phyloP scores from a whole-genome alignment of 2,888 invertebrate species.

The Hecatera dysodea region DNA sequence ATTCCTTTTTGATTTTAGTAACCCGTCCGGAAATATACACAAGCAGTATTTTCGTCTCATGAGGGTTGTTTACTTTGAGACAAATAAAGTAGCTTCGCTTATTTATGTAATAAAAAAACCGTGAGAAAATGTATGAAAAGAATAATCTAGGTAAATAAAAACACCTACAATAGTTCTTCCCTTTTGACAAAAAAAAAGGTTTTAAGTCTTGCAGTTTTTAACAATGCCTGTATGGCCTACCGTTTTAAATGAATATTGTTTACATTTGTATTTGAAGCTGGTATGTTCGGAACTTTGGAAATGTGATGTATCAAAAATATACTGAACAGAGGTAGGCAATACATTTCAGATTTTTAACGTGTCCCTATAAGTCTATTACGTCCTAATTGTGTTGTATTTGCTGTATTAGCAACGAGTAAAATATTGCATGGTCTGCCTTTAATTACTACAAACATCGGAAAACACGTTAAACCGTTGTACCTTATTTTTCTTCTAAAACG shows the following conservation, averaged over 20 bases:
- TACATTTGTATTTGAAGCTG: background rate
- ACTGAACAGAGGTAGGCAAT: background rate
- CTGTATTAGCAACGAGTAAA: conserved; percentile 27
- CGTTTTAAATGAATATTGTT: background rate
- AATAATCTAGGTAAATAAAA: background rate
- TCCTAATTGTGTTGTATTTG: conserved; percentile 31
- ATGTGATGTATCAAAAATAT: conserved; percentile 1
- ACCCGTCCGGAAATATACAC: background rate
- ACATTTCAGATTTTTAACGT: conserved; percentile 3
- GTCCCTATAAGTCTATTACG: conserved; percentile 31
- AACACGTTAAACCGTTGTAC: conserved; percentile 13
- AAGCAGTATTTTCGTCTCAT: background rate
- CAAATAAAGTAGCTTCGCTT: background rate
- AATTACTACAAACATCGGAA: conserved; percentile 42
- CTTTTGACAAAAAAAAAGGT: background rate
- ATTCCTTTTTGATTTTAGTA: conserved; percentile 10
- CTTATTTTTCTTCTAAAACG: background rate
- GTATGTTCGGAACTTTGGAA: background rate
- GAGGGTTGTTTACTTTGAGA: background rate
- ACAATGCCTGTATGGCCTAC: background rate
- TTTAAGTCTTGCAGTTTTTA: background rate
- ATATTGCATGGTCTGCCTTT: conserved; percentile 43
- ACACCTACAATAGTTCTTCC: background rate
- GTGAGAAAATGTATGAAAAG: conserved; percentile 1
- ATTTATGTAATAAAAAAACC: conserved; percentile 10